Conservation (phyloP, 2,797 vertebrate genomes). For the Hirundo rustica region DNA sequence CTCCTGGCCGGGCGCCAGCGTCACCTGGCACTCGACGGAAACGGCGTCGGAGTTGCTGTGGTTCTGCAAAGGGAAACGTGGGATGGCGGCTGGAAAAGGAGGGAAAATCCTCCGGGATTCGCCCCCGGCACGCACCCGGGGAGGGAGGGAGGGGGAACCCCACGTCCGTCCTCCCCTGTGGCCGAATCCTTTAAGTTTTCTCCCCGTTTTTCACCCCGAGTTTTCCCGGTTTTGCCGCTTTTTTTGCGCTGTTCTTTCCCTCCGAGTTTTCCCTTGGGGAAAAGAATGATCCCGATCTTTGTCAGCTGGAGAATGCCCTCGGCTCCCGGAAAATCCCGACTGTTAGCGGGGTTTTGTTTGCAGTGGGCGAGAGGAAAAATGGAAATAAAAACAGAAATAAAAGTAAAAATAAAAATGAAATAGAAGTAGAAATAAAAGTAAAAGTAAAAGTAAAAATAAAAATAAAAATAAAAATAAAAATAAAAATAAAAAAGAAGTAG, state of each 20-base stretch:
- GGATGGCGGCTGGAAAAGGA: background rate
- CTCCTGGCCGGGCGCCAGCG: slow-evolving; percentile 83
- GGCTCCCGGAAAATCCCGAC: rapidly evolving
- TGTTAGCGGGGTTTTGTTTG: background rate
- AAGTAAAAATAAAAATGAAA: too few relatives aligned
- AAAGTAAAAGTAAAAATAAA: too few relatives aligned
- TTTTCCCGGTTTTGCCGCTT: rapidly evolving
- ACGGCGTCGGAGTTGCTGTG: slow-evolving; percentile 86
- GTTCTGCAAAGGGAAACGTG: slow-evolving; percentile 79
- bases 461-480: too few relatives aligned
- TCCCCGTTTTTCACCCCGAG: rapidly evolving
- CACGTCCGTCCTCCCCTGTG: rapidly evolving
- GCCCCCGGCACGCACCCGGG: rapidly evolving
- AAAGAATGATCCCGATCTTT: rapidly evolving
- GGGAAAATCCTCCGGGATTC: background rate
- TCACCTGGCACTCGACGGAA: slow-evolving; percentile 85
- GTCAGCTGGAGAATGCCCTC: background rate
- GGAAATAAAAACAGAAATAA: too few relatives aligned
- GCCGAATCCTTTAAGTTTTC: background rate
- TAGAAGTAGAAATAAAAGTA: too few relatives aligned
- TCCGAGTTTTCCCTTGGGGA: background rate
- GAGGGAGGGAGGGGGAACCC: background rate
- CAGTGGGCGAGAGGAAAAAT: background rate
- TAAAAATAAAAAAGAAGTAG: too few relatives aligned
- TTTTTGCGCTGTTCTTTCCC: background rate